Evolutionary conservation across 2,888 invertebrate species (phyloP).

Genomic region (Thymelicus acteon): DNA sequence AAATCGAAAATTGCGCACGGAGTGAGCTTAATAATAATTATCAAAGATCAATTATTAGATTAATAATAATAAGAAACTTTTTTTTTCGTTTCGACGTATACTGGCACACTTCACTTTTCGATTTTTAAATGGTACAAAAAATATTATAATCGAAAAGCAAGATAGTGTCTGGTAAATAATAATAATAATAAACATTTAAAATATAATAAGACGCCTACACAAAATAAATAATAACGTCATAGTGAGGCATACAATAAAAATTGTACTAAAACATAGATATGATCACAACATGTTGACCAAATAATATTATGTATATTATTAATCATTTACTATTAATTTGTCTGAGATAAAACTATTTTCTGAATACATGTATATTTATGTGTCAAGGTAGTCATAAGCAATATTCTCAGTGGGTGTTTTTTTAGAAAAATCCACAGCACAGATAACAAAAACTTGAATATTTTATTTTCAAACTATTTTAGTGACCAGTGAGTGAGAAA

Average conservation of each 20-base stretch:
- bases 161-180: constrained; percentile 23
- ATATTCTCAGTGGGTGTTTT: too few species aligned
- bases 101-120: constrained; percentile 37
- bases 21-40: constrained; percentile 40
- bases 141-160: constrained; percentile 41
- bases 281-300: constrained; percentile 14
- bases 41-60: constrained; percentile 25
- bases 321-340: too few species aligned
- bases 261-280: constrained; percentile 38
- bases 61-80: constrained; percentile 19
- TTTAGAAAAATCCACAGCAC: too few species aligned
- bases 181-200: constrained; percentile 16
- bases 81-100: constrained; percentile 30
- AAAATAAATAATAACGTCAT: constrained; percentile 45
- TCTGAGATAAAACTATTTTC: too few species aligned
- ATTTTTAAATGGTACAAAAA: constrained; percentile 39
- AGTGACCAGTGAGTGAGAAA: too few species aligned
- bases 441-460: too few species aligned
- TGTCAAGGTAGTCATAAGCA: too few species aligned
- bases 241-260: constrained; percentile 40
- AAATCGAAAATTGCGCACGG: constrained; percentile 45
- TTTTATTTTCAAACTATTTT: too few species aligned
- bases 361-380: too few species aligned
- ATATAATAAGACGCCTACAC: constrained; percentile 41
- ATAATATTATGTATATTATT: not conserved